Conservation (phyloP, 2,888 invertebrate species). For the Lycocerus yunnanus region DNA sequence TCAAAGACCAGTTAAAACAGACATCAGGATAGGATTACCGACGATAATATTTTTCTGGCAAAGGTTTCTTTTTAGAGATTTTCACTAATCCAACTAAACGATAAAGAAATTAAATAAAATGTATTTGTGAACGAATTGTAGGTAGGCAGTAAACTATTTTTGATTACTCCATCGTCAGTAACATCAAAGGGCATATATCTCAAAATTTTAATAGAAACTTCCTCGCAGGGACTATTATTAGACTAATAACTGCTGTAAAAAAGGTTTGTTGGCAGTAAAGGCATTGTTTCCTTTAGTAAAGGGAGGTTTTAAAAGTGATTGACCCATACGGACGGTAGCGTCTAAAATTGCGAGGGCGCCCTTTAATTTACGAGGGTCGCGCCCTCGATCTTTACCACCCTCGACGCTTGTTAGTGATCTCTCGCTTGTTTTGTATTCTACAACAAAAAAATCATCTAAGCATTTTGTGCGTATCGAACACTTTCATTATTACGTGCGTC, state of each 20-base stretch:
- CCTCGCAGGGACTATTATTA: slow-evolving; percentile 13
- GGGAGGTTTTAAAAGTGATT: slow-evolving; percentile 40
- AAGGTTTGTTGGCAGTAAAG: slow-evolving; percentile 26
- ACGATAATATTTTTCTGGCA: neutral
- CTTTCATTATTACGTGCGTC: neutral
- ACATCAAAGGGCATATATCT: neutral
- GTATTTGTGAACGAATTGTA: neutral
- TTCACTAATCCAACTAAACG: neutral
- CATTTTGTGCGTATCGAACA: slow-evolving; percentile 28
- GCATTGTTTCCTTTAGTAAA: slow-evolving; percentile 25
- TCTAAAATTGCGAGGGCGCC: slow-evolving; percentile 50
- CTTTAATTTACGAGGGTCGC: slow-evolving; percentile 56
- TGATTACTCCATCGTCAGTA: neutral
- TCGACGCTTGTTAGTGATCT: slow-evolving; percentile 54
- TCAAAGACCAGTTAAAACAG: slow-evolving; percentile 2
- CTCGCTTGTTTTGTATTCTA: slow-evolving; percentile 40
- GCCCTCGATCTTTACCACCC: slow-evolving; percentile 53
- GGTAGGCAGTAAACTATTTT: neutral
- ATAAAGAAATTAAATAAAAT: neutral
- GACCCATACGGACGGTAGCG: slow-evolving; percentile 41
- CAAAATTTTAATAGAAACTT: neutral
- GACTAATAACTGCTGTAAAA: slow-evolving; percentile 24
- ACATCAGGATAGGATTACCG: neutral
- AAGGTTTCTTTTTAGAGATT: neutral
- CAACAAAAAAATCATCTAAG: slow-evolving; percentile 43